These are phyloP conservation scores for Drosophila affinis DNA, from an alignment of 2,888 invertebrate species.

Conservation along the genomic window DNA sequence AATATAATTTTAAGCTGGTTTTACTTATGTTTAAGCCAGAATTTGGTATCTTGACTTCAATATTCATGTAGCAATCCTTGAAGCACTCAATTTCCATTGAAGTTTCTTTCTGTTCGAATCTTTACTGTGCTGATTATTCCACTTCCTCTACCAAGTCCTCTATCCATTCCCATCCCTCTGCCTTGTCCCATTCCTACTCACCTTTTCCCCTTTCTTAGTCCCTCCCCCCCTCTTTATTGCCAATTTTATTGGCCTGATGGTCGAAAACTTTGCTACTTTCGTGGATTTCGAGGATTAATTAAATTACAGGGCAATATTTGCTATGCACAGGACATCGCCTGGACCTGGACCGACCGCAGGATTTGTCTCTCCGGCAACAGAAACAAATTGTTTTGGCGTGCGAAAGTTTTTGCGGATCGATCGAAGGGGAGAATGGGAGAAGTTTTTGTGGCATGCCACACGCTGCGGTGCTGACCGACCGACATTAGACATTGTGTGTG, in stretches of 20 bases:
- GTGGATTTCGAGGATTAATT: constrained; percentile 68
- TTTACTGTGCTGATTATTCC: too few relatives aligned
- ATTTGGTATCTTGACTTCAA: too few relatives aligned
- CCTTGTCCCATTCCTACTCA: background rate
- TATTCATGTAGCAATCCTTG: too few relatives aligned
- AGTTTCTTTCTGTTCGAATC: too few relatives aligned
- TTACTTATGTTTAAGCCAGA: too few relatives aligned
- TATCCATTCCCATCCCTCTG: background rate
- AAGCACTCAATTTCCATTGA: too few relatives aligned
- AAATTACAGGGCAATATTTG: constrained; percentile 65
- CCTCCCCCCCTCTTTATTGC: background rate
- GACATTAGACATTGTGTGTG: constrained; percentile 27
- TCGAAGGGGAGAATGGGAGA: background rate
- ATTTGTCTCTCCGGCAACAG: constrained; percentile 27
- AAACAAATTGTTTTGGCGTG: constrained; percentile 40
- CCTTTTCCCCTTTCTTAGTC: background rate
- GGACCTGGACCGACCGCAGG: constrained; percentile 13
- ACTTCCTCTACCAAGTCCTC: background rate
- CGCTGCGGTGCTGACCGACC: constrained; percentile 7
- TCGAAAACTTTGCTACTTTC: constrained; percentile 48
- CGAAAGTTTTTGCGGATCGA: constrained; percentile 22
- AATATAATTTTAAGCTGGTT: too few relatives aligned
- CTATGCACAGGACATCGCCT: constrained; percentile 35
- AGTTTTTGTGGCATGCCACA: constrained; percentile 16
- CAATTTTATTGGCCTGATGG: constrained; percentile 12